phyloP scores from a whole-genome alignment of 1,140 invertebrate species.

The Leguminivora glycinivorella region DNA sequence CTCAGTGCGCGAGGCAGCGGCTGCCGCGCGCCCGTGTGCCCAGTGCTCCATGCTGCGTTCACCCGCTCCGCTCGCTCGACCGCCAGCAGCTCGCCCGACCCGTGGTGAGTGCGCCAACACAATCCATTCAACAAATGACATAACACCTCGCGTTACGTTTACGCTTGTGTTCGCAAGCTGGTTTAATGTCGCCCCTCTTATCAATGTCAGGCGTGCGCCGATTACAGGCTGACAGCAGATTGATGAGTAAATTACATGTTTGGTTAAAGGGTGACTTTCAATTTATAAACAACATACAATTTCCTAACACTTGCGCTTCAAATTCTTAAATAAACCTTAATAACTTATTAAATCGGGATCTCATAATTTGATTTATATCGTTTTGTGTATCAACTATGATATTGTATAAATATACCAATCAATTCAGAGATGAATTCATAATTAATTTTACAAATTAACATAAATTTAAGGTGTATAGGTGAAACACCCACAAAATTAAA shows the following conservation, averaged over 20 bases:
- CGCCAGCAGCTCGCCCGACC: not conserved
- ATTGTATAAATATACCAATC: not conserved
- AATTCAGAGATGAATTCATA: not conserved
- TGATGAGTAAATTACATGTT: slow-evolving; percentile 16
- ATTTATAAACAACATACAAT: not conserved
- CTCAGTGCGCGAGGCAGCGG: slow-evolving; percentile 41
- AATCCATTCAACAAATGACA: slow-evolving; percentile 7
- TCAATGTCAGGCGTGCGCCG: not conserved
- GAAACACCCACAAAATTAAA: not conserved
- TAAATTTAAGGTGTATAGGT: too few species aligned
- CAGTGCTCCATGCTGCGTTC: not conserved
- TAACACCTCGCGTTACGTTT: not conserved
- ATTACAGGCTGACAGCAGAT: slow-evolving; percentile 5
- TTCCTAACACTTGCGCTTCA: too few species aligned
- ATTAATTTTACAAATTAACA: too few species aligned
- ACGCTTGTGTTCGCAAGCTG: not conserved
- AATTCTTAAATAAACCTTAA: too few species aligned
- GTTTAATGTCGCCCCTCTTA: slow-evolving; percentile 18
- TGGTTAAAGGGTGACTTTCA: not conserved
- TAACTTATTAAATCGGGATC: too few species aligned
- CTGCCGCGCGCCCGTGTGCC: slow-evolving; percentile 36
- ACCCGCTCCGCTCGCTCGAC: not conserved
- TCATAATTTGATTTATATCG: too few species aligned
- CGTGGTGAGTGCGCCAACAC: not conserved
- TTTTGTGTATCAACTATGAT: too few species aligned